Percentiles rank a stretch among this genome's conserved stretches.
Conservation (phyloP, 2,797 vertebrate species). For the Gymnoscopelus braueri region DNA sequence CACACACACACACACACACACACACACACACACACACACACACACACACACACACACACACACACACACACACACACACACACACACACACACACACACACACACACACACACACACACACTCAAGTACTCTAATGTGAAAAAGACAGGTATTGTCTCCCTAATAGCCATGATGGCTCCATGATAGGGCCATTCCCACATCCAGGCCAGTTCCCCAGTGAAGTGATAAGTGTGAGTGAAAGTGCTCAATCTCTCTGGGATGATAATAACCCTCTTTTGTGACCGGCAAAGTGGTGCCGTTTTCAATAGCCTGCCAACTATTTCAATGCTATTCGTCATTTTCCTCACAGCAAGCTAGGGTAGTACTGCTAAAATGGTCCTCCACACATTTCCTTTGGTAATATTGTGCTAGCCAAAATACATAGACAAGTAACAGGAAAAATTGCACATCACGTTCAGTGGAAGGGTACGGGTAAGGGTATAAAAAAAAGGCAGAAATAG, state of each 20-base stretch:
- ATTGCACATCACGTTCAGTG: too few species aligned
- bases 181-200: conserved; percentile 29
- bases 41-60: conserved; percentile 5
- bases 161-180: conserved; percentile 17
- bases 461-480: too few species aligned
- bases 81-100: conserved; percentile 11
- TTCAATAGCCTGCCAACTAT: neutral
- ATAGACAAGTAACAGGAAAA: too few species aligned
- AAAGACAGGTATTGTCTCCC: conserved; percentile 19
- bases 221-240: conserved; percentile 26
- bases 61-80: conserved; percentile 20
- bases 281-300: neutral
- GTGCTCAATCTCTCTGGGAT: conserved; percentile 14
- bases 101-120: too few species aligned
- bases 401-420: too few species aligned
- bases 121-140: neutral
- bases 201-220: conserved; percentile 28
- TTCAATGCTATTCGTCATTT: conserved; percentile 16
- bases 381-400: too few species aligned
- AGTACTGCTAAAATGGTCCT: too few species aligned
- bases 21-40: conserved; percentile 14
- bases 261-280: conserved; percentile 16
- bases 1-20: conserved; percentile 5
- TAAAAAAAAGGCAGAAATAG: too few species aligned
- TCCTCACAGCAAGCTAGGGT: conserved; percentile 10